Evolutionary conservation across 2,888 invertebrate species (phyloP).

Genomic region (Netelia melanura): DNA sequence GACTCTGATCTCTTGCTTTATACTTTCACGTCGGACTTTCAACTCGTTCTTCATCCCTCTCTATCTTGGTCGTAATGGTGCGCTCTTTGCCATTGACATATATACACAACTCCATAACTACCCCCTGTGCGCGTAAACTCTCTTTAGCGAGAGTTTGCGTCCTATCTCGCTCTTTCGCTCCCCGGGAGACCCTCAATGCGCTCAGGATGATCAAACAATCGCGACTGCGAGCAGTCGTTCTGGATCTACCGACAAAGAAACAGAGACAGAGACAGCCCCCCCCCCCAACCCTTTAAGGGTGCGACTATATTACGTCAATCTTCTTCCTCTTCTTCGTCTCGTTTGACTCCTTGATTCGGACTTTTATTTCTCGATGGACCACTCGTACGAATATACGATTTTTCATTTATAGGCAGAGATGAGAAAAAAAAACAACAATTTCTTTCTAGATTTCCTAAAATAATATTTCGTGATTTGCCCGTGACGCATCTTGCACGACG

Average conservation of each 20-base stretch:
- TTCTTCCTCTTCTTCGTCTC: background rate
- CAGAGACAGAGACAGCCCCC: constrained; percentile 20
- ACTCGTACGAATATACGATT: background rate
- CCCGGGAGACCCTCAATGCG: constrained; percentile 23
- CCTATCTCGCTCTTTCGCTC: constrained; percentile 46
- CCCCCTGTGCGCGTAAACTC: constrained; percentile 58
- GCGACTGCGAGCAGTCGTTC: constrained; percentile 11
- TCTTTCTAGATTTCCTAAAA: too few species aligned
- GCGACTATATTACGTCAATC: constrained; percentile 15
- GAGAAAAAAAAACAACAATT: too few species aligned
- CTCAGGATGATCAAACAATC: constrained; percentile 43
- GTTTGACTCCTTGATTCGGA: background rate
- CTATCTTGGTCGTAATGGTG: constrained; percentile 56
- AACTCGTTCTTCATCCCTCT: constrained; percentile 63
- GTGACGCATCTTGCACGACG: too few species aligned
- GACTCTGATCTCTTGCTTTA: constrained; percentile 57
- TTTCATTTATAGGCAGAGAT: background rate
- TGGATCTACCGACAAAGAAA: constrained; percentile 4
- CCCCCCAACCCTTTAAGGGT: background rate
- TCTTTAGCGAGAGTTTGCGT: constrained; percentile 38
- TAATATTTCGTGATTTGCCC: too few species aligned
- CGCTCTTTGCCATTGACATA: constrained; percentile 16
- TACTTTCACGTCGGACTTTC: constrained; percentile 55
- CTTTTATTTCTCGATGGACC: background rate
- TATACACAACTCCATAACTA: constrained; percentile 43